Evolutionary conservation across 1,140 invertebrate genomes (phyloP).

Genomic region (Drosophila cardini): DNA sequence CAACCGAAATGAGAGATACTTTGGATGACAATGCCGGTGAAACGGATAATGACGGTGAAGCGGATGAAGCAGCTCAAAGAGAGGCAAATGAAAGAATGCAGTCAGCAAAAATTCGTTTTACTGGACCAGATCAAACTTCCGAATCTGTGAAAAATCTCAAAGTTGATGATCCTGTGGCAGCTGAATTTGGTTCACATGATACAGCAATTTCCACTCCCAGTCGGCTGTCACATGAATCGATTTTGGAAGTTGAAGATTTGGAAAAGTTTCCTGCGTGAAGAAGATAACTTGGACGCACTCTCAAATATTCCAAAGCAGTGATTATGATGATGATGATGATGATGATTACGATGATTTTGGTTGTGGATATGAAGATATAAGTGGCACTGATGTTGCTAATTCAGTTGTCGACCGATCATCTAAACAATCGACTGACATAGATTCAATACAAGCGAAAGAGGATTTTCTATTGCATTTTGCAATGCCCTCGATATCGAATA

Average conservation of each 20-base stretch:
- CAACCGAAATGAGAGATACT: too few relatives aligned
- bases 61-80: too few relatives aligned
- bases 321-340: background rate
- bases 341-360: background rate
- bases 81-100: too few relatives aligned
- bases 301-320: background rate
- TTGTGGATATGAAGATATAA: too few relatives aligned
- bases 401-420: background rate
- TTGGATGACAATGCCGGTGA: too few relatives aligned
- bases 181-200: background rate
- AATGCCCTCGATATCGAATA: slow-evolving; percentile 16
- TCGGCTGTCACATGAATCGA: background rate
- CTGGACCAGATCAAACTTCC: background rate
- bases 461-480: slow-evolving; percentile 15
- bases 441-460: slow-evolving; percentile 15
- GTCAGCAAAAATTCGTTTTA: background rate
- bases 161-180: background rate
- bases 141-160: background rate
- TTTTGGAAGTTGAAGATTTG: background rate
- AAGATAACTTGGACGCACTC: background rate
- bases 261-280: background rate
- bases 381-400: background rate
- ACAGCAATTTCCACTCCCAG: background rate
- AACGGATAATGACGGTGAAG: too few relatives aligned
- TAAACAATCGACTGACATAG: background rate